Percentiles rank a stretch among this genome's conserved stretches.
Conservation (phyloP, 2,797 vertebrate genomes). For the Poeciliopsis gracilis region DNA sequence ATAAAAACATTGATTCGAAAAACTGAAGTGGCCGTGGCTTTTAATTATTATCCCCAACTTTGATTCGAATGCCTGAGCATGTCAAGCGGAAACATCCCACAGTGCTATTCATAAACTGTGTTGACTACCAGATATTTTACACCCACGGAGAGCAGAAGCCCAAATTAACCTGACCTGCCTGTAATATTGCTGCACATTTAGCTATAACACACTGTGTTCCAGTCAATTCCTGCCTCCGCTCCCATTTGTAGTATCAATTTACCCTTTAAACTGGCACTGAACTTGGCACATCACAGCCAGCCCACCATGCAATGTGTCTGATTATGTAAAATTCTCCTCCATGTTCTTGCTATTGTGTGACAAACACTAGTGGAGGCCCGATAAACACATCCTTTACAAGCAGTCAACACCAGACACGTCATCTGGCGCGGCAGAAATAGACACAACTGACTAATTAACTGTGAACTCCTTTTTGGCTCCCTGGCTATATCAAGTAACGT, state of each 20-base stretch:
- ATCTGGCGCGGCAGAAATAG: constrained; percentile 71
- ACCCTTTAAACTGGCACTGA: constrained; percentile 45
- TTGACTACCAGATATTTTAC: constrained; percentile 12
- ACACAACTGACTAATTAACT: constrained; percentile 70
- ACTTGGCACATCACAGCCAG: constrained; percentile 39
- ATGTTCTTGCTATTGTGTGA: constrained; percentile 30
- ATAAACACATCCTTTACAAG: constrained; percentile 66
- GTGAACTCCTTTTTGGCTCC: constrained; percentile 55
- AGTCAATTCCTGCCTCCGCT: constrained; percentile 31
- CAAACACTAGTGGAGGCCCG: constrained; percentile 39
- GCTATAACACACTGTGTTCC: constrained; percentile 19
- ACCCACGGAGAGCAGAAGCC: constrained; percentile 10
- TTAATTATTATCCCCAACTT: background rate
- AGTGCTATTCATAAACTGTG: background rate
- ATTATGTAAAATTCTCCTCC: constrained; percentile 27
- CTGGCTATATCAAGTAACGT: constrained; percentile 66
- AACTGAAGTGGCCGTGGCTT: background rate
- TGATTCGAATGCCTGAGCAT: background rate
- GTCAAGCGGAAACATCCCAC: constrained; percentile 3
- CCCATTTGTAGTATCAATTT: constrained; percentile 40
- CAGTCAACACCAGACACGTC: constrained; percentile 64
- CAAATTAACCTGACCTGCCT: constrained; percentile 26
- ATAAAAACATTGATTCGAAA: constrained; percentile 8
- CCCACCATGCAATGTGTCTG: constrained; percentile 41
- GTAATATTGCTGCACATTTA: constrained; percentile 19